These are phyloP conservation scores for Ips nitidus DNA, from an alignment of 1,140 invertebrate species.

Conservation along the genomic window DNA sequence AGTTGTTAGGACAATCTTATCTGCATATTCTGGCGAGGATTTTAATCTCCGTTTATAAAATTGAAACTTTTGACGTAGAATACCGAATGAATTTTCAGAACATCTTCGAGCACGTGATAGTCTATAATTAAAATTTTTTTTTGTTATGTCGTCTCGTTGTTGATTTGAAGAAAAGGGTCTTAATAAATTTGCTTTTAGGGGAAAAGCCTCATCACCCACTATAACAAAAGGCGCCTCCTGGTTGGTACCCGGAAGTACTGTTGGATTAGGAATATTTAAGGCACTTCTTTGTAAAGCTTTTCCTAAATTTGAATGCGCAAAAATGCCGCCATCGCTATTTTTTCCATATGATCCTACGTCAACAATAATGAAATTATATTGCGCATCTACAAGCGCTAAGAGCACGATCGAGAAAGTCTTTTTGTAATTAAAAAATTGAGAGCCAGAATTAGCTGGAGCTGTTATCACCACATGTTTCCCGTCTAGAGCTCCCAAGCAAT, in stretches of 20 bases:
- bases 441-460: constrained; percentile 48
- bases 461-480: constrained; percentile 53
- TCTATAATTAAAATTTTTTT: constrained; percentile 26
- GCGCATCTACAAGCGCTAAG: constrained; percentile 54
- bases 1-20: too few relatives aligned
- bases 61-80: constrained; percentile 21
- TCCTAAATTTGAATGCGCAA: constrained; percentile 14
- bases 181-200: constrained; percentile 31
- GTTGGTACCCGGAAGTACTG: constrained; percentile 23
- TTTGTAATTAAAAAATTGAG: constrained; percentile 55
- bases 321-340: constrained; percentile 51
- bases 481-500: constrained; percentile 55
- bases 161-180: constrained; percentile 21
- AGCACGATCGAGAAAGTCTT: constrained; percentile 53
- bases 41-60: too few relatives aligned
- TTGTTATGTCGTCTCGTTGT: constrained; percentile 39
- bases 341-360: constrained; percentile 52
- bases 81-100: constrained; percentile 21
- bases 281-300: constrained; percentile 9
- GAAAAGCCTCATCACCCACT: constrained; percentile 40
- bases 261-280: constrained; percentile 21
- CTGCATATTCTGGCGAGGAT: too few relatives aligned
- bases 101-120: constrained; percentile 8
- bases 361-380: constrained; percentile 53
- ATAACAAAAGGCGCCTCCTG: constrained; percentile 39